Evolutionary conservation across 2,888 invertebrate genomes (phyloP).

Genomic region (Drosophila multiciliata): DNA sequence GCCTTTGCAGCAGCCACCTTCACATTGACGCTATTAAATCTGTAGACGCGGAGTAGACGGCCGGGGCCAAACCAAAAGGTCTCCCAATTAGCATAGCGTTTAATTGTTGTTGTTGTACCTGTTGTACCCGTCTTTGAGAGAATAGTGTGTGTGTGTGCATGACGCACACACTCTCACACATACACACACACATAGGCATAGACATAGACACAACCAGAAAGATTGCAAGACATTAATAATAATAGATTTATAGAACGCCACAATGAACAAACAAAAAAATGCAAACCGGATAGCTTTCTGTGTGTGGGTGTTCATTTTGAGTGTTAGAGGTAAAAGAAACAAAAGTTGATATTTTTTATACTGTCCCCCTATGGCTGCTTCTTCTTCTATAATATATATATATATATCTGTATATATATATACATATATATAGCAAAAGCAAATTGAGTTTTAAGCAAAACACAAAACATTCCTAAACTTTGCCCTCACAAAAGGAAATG

Average conservation of each 20-base stretch:
- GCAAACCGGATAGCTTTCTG: slow-evolving; percentile 43
- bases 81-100: slow-evolving; percentile 79
- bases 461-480: slow-evolving; percentile 62
- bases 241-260: slow-evolving; percentile 36
- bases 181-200: slow-evolving; percentile 7
- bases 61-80: slow-evolving; percentile 29
- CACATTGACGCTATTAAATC: slow-evolving; percentile 48
- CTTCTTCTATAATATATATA: slow-evolving; percentile 42
- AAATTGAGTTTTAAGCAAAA: slow-evolving; percentile 48
- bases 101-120: slow-evolving; percentile 84
- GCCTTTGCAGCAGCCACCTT: slow-evolving; percentile 28
- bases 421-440: slow-evolving; percentile 34
- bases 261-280: slow-evolving; percentile 5
- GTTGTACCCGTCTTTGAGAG: slow-evolving; percentile 83
- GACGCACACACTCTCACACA: slow-evolving; percentile 3
- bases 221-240: slow-evolving; percentile 43
- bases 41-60: slow-evolving; percentile 60
- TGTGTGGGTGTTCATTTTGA: slow-evolving; percentile 41
- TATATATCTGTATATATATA: slow-evolving; percentile 14
- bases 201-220: slow-evolving; percentile 24
- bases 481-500: slow-evolving; percentile 60
- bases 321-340: slow-evolving; percentile 48
- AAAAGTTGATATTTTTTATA: slow-evolving; percentile 75
- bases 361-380: slow-evolving; percentile 67
- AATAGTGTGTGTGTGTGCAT: slow-evolving; percentile 17